These are phyloP conservation scores for Stegastes partitus DNA, from an alignment of 2,113 vertebrate genomes.

Conservation along the genomic window DNA sequence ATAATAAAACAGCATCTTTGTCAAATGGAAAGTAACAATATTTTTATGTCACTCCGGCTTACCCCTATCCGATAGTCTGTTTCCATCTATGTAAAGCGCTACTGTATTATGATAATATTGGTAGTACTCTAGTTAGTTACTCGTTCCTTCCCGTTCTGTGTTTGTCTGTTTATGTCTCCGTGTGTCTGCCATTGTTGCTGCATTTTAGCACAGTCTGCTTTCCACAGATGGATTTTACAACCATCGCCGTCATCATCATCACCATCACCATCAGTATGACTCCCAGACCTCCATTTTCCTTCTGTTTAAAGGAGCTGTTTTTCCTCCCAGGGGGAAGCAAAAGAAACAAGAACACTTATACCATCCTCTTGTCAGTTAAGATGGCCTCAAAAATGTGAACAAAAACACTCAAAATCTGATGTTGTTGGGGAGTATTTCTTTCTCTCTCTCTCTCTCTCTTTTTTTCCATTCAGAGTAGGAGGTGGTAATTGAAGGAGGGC, in stretches of 20 bases:
- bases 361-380: conserved; percentile 29
- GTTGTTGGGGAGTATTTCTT: conserved; percentile 15
- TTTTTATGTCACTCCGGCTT: neutral
- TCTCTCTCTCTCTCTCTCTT: neutral
- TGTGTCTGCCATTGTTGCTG: neutral
- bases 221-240: conserved; percentile 28
- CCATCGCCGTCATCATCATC: conserved; percentile 9
- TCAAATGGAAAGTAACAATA: conserved; percentile 10
- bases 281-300: conserved; percentile 35
- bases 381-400: conserved; percentile 32
- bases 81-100: neutral
- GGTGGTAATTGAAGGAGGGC: conserved; percentile 42
- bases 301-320: conserved; percentile 48
- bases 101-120: neutral
- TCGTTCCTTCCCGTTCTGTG: neutral
- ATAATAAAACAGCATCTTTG: neutral
- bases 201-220: neutral
- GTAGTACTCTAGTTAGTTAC: neutral
- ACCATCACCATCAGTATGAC: conserved; percentile 42
- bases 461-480: neutral
- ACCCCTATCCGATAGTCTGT: neutral
- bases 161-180: neutral
- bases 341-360: conserved; percentile 36
- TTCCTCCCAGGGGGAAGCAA: conserved; percentile 41
- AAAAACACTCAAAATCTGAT: conserved; percentile 47